Conservation (phyloP, 2,888 invertebrate species). For the Electrophaes corylata region DNA sequence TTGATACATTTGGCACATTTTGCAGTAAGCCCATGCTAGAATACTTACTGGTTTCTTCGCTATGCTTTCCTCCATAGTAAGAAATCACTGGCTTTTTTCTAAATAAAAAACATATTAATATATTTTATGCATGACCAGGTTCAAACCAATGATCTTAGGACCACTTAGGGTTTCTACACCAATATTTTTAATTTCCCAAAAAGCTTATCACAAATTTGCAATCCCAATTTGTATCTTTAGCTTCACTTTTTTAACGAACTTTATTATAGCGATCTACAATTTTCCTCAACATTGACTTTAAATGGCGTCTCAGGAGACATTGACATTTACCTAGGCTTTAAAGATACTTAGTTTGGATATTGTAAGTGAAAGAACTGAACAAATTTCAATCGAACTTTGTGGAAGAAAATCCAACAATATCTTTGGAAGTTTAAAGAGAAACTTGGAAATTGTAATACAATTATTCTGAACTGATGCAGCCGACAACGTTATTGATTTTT, state of each 20-base stretch:
- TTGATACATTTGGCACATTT: too few species aligned
- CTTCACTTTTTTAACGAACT: conserved; percentile 6
- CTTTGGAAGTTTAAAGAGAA: background rate
- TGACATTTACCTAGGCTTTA: conserved; percentile 18
- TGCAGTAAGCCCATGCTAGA: too few species aligned
- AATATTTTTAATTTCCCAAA: background rate
- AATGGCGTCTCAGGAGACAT: conserved; percentile 3
- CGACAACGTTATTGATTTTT: too few species aligned
- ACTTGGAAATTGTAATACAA: background rate
- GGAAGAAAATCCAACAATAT: background rate
- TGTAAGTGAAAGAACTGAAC: conserved; percentile 1
- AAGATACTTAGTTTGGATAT: conserved; percentile 2
- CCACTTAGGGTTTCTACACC: too few species aligned
- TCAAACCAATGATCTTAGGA: too few species aligned
- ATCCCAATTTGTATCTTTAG: background rate
- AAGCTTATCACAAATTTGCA: background rate
- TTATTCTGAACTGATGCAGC: background rate
- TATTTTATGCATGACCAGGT: too few species aligned
- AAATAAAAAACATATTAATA: too few species aligned
- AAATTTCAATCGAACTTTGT: conserved; percentile 6
- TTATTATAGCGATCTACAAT: conserved; percentile 10
- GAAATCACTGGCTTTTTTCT: too few species aligned
- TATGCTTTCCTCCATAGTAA: too few species aligned
- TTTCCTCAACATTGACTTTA: conserved; percentile 16
- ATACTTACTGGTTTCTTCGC: too few species aligned